phyloP scores from a whole-genome alignment of 2,888 invertebrate genomes.

The Sarcophaga variegata region DNA sequence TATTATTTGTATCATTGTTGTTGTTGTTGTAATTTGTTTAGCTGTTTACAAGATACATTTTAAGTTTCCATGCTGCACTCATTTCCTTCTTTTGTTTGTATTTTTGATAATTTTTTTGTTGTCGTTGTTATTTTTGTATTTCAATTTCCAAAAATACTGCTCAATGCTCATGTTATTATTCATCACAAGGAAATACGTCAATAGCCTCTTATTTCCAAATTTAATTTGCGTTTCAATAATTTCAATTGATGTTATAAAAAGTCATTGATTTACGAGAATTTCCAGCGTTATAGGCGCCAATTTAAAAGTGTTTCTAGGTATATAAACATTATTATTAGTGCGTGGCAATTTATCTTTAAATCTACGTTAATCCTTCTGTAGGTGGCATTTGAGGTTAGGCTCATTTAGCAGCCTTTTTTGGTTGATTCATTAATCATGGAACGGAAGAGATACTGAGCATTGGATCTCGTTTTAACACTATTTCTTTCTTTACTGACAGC shows the following conservation, averaged over 20 bases:
- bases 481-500: no score
- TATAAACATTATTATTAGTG: not conserved
- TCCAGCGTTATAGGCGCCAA: slow-evolving; percentile 1
- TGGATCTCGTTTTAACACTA: no score
- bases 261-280: slow-evolving; percentile 22
- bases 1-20: slow-evolving; percentile 1
- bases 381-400: no score
- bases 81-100: slow-evolving; percentile 37
- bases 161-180: slow-evolving; percentile 35
- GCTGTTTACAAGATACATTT: slow-evolving; percentile 32
- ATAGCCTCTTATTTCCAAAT: not conserved
- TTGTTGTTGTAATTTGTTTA: slow-evolving; percentile 1
- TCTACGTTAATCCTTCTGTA: no score
- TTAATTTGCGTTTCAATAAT: not conserved
- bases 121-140: slow-evolving; percentile 5
- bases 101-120: not conserved
- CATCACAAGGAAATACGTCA: slow-evolving; percentile 64
- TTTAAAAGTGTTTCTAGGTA: not conserved
- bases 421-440: no score
- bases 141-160: not conserved
- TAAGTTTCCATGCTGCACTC: slow-evolving; percentile 53
- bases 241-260: not conserved
- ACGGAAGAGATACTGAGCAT: no score
- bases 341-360: no score
- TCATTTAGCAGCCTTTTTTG: no score